Percentiles rank a stretch among this genome's conserved stretches.
These are phyloP conservation scores for Promerops cafer DNA, from an alignment of 2,113 vertebrate genomes.

Conservation along the genomic window DNA sequence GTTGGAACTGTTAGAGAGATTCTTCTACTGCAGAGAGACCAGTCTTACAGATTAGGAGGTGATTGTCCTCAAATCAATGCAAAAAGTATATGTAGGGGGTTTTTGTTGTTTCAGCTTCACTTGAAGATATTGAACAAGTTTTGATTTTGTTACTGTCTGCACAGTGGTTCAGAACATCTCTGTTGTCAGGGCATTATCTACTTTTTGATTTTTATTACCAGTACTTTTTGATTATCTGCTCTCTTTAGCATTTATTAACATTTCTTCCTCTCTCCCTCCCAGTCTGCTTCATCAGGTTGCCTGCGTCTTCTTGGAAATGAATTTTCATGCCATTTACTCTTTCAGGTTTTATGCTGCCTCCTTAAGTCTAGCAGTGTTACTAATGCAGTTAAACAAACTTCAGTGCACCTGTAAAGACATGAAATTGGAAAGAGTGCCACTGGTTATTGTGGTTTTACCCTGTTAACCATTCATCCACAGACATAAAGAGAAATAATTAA, in stretches of 20 bases:
- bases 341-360: neutral
- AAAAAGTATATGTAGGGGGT: neutral
- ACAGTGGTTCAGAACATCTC: neutral
- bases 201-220: neutral
- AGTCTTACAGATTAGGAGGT: neutral
- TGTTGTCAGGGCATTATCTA: neutral
- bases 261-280: neutral
- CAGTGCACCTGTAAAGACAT: neutral
- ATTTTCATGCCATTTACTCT: neutral
- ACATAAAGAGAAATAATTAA: constrained; percentile 30
- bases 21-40: neutral
- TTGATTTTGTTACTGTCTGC: neutral
- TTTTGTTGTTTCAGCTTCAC: neutral
- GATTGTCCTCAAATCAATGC: neutral
- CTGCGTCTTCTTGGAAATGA: neutral
- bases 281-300: neutral
- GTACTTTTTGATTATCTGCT: neutral
- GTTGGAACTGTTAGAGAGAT: neutral
- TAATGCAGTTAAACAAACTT: neutral
- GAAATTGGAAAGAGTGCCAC: neutral
- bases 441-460: neutral
- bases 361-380: neutral
- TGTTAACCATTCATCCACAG: neutral
- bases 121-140: neutral
- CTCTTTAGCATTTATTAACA: neutral